Evolutionary conservation across 2,888 invertebrate genomes (phyloP), one percentile per base, ranked within the genome.

Genomic region (Archips crataeganus): DNA sequence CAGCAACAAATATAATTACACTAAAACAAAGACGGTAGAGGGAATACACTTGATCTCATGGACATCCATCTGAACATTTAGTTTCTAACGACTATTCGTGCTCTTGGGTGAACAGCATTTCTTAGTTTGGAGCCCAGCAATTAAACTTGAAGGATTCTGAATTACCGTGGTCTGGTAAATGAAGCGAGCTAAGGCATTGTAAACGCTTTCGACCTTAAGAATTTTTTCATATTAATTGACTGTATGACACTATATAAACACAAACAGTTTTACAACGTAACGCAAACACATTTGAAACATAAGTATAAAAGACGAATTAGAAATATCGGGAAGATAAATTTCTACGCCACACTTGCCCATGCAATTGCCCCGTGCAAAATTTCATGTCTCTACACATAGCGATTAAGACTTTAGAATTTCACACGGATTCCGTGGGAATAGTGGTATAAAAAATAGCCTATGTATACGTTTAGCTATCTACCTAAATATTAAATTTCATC

Each of bases 81-180:
- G 57, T 57, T 57, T 32, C 32, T 57, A 57, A 57, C 57, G 32
- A 10, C 57, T 9, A 32, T 57, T 57, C 57, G 32, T 57, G 57
- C 32, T 57, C 57, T 10, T 57, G 32, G 57, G 57, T 32, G 57
- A 57, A 57, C 11, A 23, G 57, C 57, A 57, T 32, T 57, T 32
- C 57, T 57, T 57, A 32, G 57, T 57, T 57, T 57, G 57, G 57
- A 57, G 57, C 57, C 57, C 57, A 32, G 57, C 57, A 57, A 57
- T 57, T 57, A 57, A 57, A 32, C 57, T 57, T 32, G 57, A 57
- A 57, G 57, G 57, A 57, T 57, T 57, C 57, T 10, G 32, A 57
- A 57, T 57, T 57, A 11, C 57, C 11, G 32, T 32, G 57, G 32
- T 57, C 57, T 57, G 10, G 57, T 57, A 57, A 57, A 57, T 57